phyloP scores from a whole-genome alignment of 2,113 vertebrate genomes.

The Mystacornis crossleyi region DNA sequence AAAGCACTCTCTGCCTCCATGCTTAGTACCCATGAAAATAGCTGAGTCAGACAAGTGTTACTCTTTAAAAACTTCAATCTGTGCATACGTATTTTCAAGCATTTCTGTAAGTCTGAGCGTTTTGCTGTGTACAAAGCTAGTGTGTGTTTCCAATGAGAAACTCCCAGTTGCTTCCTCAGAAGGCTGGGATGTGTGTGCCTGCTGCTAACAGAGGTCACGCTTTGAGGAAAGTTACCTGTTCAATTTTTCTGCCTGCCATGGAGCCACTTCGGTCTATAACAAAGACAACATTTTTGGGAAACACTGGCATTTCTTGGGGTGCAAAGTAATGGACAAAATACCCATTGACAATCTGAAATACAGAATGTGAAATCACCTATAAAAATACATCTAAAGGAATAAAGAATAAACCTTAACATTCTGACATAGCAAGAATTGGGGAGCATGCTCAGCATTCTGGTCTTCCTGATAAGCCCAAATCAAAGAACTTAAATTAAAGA shows the following conservation, averaged over 20 bases:
- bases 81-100: background rate
- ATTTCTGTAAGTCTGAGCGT: background rate
- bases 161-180: background rate
- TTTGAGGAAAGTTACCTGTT: constrained; percentile 78
- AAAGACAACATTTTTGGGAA: constrained; percentile 92
- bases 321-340: constrained; percentile 96
- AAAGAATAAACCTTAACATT: background rate
- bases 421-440: background rate
- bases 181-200: background rate
- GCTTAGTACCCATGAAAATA: fast-evolving
- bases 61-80: background rate
- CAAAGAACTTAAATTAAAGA: background rate
- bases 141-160: background rate
- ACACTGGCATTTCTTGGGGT: constrained; percentile 73
- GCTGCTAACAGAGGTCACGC: background rate
- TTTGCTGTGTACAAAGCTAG: background rate
- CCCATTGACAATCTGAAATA: constrained; percentile 81
- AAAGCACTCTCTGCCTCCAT: background rate
- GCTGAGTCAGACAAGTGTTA: background rate
- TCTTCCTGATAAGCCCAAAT: background rate
- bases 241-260: constrained; percentile 87
- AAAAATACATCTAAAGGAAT: background rate
- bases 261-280: constrained; percentile 91
- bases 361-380: background rate
- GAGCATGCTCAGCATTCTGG: background rate